Evolutionary conservation across 1,140 invertebrate species (phyloP).

Genomic region (Pseudomyrmex pallidus): DNA sequence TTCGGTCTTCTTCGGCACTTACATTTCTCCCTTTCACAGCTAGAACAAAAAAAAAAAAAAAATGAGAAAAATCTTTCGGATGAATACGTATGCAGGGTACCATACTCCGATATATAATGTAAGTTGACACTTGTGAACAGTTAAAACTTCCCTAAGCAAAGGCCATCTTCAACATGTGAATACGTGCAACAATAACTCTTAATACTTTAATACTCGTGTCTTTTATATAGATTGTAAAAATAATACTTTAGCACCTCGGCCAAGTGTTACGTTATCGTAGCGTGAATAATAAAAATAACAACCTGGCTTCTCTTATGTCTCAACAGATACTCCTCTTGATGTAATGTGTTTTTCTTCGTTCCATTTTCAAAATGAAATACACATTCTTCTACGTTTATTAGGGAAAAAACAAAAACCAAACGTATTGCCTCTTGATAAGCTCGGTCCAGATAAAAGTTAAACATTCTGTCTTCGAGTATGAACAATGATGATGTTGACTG

Average conservation of each 20-base stretch:
- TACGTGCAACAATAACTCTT: constrained; percentile 64
- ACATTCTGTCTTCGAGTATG: constrained; percentile 1
- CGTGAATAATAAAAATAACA: constrained; percentile 80
- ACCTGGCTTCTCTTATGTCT: constrained; percentile 30
- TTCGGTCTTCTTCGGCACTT: not conserved
- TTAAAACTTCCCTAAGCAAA: constrained; percentile 72
- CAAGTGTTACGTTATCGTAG: constrained; percentile 73
- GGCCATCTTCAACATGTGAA: constrained; percentile 66
- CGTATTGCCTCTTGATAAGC: constrained; percentile 54
- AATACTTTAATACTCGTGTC: constrained; percentile 66
- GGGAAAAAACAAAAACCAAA: constrained; percentile 24
- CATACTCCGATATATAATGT: constrained; percentile 1
- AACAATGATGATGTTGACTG: constrained; percentile 34
- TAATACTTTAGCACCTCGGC: constrained; percentile 76
- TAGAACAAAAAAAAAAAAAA: constrained; percentile 1
- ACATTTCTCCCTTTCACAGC: not conserved
- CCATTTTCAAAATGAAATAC: constrained; percentile 40
- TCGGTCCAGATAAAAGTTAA: constrained; percentile 60
- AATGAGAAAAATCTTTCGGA: not conserved
- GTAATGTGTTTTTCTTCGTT: not conserved
- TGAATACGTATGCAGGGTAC: constrained; percentile 16
- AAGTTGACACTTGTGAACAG: constrained; percentile 58
- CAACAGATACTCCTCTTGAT: constrained; percentile 27
- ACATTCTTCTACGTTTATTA: not conserved
- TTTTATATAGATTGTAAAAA: constrained; percentile 79